Conservation (phyloP, 2,888 invertebrate species). For the Andrena minutula region DNA sequence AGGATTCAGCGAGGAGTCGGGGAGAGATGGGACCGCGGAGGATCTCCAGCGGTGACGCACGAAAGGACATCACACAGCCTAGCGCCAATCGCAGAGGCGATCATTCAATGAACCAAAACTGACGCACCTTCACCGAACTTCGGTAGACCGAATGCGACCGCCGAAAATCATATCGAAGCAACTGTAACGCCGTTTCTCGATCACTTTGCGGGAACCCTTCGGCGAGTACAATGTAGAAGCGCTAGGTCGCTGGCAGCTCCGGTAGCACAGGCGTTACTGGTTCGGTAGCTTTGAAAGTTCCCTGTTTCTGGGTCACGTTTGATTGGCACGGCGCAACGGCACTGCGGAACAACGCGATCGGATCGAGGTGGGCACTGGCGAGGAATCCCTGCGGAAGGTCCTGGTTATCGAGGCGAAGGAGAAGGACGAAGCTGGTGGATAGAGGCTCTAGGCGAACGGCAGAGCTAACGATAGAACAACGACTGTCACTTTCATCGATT, state of each 20-base stretch:
- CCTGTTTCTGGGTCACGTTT: slow-evolving; percentile 33
- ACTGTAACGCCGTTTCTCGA: not conserved
- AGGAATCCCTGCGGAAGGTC: no score
- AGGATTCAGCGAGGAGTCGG: not conserved
- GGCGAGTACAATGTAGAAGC: not conserved
- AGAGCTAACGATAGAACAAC: slow-evolving; percentile 51
- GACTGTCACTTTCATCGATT: slow-evolving; percentile 74
- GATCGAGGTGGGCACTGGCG: not conserved
- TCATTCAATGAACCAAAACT: no score
- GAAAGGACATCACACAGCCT: not conserved
- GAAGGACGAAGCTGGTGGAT: not conserved
- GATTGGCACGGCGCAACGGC: slow-evolving; percentile 19
- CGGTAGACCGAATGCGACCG: not conserved
- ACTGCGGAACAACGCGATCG: not conserved
- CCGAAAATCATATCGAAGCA: not conserved
- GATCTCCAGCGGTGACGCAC: not conserved
- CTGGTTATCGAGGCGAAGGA: not conserved
- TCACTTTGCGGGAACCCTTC: not conserved
- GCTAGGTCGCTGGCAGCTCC: not conserved
- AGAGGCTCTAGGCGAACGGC: slow-evolving; percentile 12
- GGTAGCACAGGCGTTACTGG: not conserved
- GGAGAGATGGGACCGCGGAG: not conserved
- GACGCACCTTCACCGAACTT: no score
- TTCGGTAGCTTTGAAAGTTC: slow-evolving; percentile 32
- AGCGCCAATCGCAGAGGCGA: no score